Base-by-base conservation (phyloP, 1,140 invertebrate species). In the Drosophila triauraria region DNA sequence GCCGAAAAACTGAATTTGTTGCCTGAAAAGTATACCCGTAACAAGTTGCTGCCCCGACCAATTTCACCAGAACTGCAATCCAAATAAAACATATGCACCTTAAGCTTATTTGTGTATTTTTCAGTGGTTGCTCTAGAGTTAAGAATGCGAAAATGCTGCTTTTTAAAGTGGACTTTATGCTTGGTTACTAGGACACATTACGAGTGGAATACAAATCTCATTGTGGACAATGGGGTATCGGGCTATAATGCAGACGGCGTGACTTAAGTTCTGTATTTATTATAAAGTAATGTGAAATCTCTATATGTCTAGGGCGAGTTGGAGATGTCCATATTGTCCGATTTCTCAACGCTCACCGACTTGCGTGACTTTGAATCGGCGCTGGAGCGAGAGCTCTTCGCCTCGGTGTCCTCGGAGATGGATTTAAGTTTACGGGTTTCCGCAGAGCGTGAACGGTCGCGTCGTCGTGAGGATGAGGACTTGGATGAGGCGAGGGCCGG, bases 301-400 rank as follows among this genome's bases (percentile, higher is more conserved):
- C 8, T 57, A 15, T 40, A 54, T 42, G 47, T 65, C 77, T 83
- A 93, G 53, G 92, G 92, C 51, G 92, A 93, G 69, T 93, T 93
- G 15, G 94, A 95, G 80, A 95, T 95, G 85, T 95, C 94, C 94
- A 95, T 95, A 83, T 95, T 94, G 85, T 94, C 94, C 27, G 94
- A 94, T 75, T 94, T 94, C 78, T 94, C 94, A 7, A 93, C 91
- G 91, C 83, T 94, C 83, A 77, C 93, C 76, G 78, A 84, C 84
- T 91, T 92, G 17, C 82, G 79, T 47, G 74, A 81, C 76, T 85
- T 88, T 20, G 80, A 80, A 74, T 84, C 88, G 46, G 65, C 69
- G 65, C 83, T 78, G 42, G 87, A 78, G 23, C 88, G 82, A 7
- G 87, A 78, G 62, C 93, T 94, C 44, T 91, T 92, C 0, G 78